These are phyloP conservation scores for Mixornis gularis DNA, from an alignment of 2,113 vertebrate species.

Conservation along the genomic window DNA sequence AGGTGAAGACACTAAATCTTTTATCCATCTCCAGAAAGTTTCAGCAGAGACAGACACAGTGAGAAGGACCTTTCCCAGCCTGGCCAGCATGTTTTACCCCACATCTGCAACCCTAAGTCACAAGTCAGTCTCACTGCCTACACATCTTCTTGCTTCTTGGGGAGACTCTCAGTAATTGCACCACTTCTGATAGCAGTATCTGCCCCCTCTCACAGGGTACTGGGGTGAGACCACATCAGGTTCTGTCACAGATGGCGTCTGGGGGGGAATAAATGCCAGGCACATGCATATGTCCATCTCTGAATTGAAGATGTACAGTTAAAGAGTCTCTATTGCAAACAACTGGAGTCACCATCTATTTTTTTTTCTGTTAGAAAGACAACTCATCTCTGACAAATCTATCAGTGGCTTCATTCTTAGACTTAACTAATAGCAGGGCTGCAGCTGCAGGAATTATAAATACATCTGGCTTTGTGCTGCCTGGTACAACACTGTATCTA, in stretches of 20 bases:
- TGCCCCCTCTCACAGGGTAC: neutral
- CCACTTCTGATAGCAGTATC: neutral
- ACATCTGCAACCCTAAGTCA: neutral
- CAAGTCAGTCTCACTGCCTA: neutral
- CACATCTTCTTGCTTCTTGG: neutral
- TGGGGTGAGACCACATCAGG: neutral
- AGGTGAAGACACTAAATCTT: neutral
- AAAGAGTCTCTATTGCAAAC: neutral
- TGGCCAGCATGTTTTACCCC: neutral
- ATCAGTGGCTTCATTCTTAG: constrained; percentile 52
- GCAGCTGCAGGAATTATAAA: constrained; percentile 73
- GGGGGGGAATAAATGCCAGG: neutral
- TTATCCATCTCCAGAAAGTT: neutral
- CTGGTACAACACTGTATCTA: constrained; percentile 66
- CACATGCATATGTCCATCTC: neutral
- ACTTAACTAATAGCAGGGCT: constrained; percentile 64
- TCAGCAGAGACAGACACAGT: neutral
- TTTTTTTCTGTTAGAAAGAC: constrained; percentile 43
- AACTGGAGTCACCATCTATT: constrained; percentile 6
- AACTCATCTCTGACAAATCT: constrained; percentile 50
- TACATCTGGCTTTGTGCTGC: constrained; percentile 69
- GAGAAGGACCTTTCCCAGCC: neutral
- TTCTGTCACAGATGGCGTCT: neutral
- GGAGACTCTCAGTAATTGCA: neutral
- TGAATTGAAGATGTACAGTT: neutral